Evolutionary conservation across 92 coral and sea anemone species (phyloP).

Genomic region (Anthopleura xanthogrammica): DNA sequence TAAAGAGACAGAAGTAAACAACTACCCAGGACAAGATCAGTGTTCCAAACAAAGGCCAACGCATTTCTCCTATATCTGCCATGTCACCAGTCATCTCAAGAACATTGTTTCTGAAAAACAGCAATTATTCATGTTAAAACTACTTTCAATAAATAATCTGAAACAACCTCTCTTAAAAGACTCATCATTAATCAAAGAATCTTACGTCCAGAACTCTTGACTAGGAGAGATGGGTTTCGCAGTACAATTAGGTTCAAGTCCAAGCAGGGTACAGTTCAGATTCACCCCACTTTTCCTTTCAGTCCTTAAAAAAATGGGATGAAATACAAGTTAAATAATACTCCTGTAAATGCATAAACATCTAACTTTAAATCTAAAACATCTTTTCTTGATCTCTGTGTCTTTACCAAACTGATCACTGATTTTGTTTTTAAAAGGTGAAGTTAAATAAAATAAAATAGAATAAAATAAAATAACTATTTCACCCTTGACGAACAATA

Average conservation of each 20-base stretch:
- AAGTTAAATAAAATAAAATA: too few species aligned
- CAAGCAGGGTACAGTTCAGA: constrained; percentile 44
- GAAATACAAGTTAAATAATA: too few species aligned
- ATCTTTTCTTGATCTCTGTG: too few species aligned
- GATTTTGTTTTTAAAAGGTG: too few species aligned
- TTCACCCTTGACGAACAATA: too few species aligned
- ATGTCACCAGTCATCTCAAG: constrained; percentile 62
- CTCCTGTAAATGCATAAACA: too few species aligned
- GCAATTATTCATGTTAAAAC: background rate
- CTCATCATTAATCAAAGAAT: too few species aligned
- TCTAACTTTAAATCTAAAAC: too few species aligned
- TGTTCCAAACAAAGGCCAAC: constrained; percentile 70
- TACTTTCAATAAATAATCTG: background rate
- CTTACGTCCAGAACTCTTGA: constrained; percentile 62
- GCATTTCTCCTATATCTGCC: constrained; percentile 57
- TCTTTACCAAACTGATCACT: too few species aligned
- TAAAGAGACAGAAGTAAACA: constrained; percentile 71
- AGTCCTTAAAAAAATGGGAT: constrained; percentile 20
- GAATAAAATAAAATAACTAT: too few species aligned
- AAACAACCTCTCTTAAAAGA: too few species aligned
- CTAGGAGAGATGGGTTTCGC: constrained; percentile 56
- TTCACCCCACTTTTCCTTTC: constrained; percentile 33
- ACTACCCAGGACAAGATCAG: constrained; percentile 66
- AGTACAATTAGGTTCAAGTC: constrained; percentile 39
- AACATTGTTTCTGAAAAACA: constrained; percentile 22